These are phyloP conservation scores for Bombus superbus DNA, from an alignment of 1,140 invertebrate species.

Conservation along the genomic window DNA sequence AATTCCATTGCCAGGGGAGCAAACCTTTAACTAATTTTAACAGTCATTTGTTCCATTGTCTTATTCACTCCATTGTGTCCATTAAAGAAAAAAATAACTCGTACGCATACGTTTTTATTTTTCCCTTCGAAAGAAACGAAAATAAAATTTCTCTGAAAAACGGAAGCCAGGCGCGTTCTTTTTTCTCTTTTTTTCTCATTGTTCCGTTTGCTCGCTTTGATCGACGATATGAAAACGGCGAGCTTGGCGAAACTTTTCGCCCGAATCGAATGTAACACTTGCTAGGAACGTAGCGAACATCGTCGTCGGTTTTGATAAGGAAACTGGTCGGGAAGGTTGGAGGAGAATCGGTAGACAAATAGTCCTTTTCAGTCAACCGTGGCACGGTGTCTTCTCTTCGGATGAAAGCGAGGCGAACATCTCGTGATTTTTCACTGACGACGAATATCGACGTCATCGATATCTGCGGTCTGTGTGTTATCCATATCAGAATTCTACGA, in stretches of 20 bases:
- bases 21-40: too few species aligned
- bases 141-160: background rate
- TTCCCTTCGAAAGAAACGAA: background rate
- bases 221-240: background rate
- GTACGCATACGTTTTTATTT: background rate
- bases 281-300: too few species aligned
- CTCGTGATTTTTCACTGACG: background rate
- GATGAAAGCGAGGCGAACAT: background rate
- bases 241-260: background rate
- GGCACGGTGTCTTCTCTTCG: background rate
- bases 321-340: background rate
- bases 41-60: too few species aligned
- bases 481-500: background rate
- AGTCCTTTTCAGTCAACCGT: background rate
- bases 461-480: background rate
- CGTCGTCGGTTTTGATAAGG: conserved; percentile 2
- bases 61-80: too few species aligned
- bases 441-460: background rate
- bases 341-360: conserved; percentile 9
- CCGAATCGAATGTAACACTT: background rate
- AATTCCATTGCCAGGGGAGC: too few species aligned
- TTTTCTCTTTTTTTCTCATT: background rate
- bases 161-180: too few species aligned
- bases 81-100: too few species aligned
- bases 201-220: background rate